A percentile compares a stretch with the other conserved stretches of the same genome.
Conservation (phyloP, 2,888 invertebrate genomes). For the Acrobasis repandana region DNA sequence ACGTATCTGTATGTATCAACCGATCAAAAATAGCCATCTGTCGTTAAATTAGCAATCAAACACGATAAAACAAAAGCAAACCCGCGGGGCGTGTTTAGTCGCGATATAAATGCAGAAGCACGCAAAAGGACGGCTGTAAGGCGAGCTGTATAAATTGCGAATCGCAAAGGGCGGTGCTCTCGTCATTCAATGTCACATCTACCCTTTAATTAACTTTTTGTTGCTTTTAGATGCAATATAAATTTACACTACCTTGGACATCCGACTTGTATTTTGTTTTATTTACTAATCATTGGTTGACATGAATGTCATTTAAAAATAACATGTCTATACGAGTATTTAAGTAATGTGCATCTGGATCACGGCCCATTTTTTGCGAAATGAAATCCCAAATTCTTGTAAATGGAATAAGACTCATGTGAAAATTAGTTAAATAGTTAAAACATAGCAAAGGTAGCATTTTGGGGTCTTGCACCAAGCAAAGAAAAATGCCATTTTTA, state of each 20-base stretch:
- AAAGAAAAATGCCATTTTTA: too few species aligned
- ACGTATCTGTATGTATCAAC: background rate
- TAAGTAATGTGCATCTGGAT: too few species aligned
- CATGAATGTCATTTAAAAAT: too few species aligned
- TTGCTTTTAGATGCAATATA: conserved; percentile 32
- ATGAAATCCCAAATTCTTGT: too few species aligned
- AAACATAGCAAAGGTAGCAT: too few species aligned
- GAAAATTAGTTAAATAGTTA: too few species aligned
- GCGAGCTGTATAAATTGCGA: conserved; percentile 67
- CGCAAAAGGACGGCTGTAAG: conserved; percentile 59
- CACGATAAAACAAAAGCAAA: conserved; percentile 23
- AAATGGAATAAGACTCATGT: too few species aligned
- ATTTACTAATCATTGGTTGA: too few species aligned
- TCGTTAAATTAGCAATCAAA: conserved; percentile 14
- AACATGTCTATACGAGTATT: too few species aligned
- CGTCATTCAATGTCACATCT: conserved; percentile 70
- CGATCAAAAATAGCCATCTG: conserved; percentile 1
- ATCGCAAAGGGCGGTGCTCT: conserved; percentile 63
- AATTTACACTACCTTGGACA: conserved; percentile 21
- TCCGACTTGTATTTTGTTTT: background rate
- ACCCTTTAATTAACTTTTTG: conserved; percentile 75
- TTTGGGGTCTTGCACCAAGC: too few species aligned
- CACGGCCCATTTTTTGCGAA: too few species aligned
- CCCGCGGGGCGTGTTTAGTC: conserved; percentile 36
- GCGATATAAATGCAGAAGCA: conserved; percentile 55